Conservation (phyloP, 2,888 invertebrate genomes). For the Steromphala cineraria region DNA sequence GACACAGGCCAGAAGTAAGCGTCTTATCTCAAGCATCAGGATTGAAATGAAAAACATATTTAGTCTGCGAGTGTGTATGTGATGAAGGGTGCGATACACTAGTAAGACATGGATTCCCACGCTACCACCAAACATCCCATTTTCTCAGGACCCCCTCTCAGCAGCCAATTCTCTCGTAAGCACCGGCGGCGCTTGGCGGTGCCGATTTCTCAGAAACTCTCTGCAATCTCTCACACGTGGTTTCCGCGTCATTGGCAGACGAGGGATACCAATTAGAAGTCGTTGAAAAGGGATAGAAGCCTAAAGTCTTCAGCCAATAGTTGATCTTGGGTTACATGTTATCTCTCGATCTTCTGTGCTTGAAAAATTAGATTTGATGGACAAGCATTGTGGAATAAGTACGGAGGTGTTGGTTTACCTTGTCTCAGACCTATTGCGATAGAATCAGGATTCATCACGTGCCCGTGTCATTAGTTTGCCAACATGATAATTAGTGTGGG, state of each 20-base stretch:
- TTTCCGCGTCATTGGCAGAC: slow-evolving; percentile 2
- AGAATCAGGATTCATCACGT: neutral
- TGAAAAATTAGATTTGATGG: slow-evolving; percentile 14
- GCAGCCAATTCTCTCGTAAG: neutral
- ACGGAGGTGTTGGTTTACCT: neutral
- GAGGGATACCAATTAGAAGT: neutral
- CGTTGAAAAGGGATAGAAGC: neutral
- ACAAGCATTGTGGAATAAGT: slow-evolving; percentile 1
- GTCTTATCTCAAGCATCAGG: slow-evolving; percentile 26
- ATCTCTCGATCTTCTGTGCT: neutral
- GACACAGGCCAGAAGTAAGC: neutral
- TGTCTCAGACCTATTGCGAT: neutral
- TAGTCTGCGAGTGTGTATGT: slow-evolving; percentile 19
- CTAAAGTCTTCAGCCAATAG: neutral
- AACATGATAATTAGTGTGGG: neutral
- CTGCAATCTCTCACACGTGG: neutral
- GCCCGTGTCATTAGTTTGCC: neutral
- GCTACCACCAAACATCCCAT: neutral
- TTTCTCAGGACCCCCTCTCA: neutral
- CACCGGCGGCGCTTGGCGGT: neutral
- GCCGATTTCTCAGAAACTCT: neutral
- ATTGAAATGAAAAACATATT: slow-evolving; percentile 36
- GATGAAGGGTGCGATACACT: neutral
- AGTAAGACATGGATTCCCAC: neutral
- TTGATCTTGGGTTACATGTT: neutral